These are phyloP conservation scores for Linurgus olivaceus DNA, from an alignment of 2,797 vertebrate species.

Conservation along the genomic window DNA sequence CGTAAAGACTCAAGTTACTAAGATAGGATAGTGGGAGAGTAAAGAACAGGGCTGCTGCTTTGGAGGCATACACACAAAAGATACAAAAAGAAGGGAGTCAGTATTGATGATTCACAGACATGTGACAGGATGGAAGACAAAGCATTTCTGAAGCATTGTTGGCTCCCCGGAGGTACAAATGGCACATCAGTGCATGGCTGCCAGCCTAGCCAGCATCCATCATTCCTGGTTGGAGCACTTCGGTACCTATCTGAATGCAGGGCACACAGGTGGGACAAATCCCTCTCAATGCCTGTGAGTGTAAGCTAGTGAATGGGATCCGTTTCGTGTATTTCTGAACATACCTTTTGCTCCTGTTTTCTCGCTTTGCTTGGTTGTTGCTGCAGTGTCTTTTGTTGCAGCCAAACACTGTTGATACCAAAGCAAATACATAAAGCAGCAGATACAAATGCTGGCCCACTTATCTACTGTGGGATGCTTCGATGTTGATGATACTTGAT, in stretches of 20 bases:
- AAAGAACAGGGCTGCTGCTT: not conserved
- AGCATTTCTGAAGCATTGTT: not conserved
- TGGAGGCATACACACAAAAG: not conserved
- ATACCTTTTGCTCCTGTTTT: not conserved
- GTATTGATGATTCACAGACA: not conserved
- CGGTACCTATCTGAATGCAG: not conserved
- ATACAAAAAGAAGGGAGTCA: not conserved
- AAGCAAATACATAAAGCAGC: not conserved
- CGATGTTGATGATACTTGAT: not conserved
- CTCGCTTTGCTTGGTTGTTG: not conserved
- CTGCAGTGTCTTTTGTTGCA: not conserved
- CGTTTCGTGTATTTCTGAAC: not conserved
- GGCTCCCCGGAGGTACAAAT: accelerated
- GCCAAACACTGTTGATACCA: accelerated
- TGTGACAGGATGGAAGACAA: not conserved
- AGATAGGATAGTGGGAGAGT: not conserved
- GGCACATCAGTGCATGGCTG: not conserved
- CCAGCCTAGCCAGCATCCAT: not conserved
- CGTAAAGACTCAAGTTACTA: not conserved
- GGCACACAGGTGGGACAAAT: not conserved
- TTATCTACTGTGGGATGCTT: not conserved
- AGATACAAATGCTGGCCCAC: not conserved
- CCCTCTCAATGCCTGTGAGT: no score
- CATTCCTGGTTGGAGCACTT: not conserved
- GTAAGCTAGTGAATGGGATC: not conserved